These are phyloP conservation scores for Sinella curviseta DNA, from an alignment of 1,140 invertebrate species.

Conservation along the genomic window DNA sequence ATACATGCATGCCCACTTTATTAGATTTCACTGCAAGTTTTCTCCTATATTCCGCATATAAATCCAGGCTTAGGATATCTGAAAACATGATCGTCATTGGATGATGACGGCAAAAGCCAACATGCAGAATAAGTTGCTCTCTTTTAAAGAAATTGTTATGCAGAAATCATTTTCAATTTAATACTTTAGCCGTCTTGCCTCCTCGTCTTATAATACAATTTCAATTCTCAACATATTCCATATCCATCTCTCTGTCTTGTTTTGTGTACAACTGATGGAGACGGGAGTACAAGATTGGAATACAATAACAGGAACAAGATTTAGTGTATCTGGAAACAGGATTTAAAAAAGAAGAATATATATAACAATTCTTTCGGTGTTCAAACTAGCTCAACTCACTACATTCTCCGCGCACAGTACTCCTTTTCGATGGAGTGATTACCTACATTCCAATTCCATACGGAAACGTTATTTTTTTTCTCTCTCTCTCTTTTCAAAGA, in stretches of 20 bases:
- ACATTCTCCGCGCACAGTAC: too few species aligned
- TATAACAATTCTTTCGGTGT: too few species aligned
- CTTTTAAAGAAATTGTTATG: conserved; percentile 1
- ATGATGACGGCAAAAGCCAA: conserved; percentile 34
- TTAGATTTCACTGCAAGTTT: not conserved
- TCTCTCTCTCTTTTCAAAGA: conserved; percentile 15
- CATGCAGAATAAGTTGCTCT: conserved; percentile 30
- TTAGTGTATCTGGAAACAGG: not conserved
- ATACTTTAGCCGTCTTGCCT: not conserved
- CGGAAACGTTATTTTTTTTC: conserved; percentile 24
- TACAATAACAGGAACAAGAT: conserved; percentile 2
- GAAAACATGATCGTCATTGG: not conserved
- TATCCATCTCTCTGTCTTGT: not conserved
- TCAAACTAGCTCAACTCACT: too few species aligned
- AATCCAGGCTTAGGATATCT: too few species aligned
- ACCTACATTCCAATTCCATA: not conserved
- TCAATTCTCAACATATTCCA: not conserved
- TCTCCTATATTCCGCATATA: not conserved
- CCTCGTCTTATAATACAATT: not conserved
- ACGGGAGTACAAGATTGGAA: not conserved
- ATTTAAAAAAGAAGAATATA: too few species aligned
- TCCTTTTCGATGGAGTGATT: not conserved
- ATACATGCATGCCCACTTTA: too few species aligned
- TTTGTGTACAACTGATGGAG: not conserved
- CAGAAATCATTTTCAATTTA: conserved; percentile 24